Base-by-base conservation (phyloP, 2,888 invertebrate genomes). In the Cephus spinipes region DNA sequence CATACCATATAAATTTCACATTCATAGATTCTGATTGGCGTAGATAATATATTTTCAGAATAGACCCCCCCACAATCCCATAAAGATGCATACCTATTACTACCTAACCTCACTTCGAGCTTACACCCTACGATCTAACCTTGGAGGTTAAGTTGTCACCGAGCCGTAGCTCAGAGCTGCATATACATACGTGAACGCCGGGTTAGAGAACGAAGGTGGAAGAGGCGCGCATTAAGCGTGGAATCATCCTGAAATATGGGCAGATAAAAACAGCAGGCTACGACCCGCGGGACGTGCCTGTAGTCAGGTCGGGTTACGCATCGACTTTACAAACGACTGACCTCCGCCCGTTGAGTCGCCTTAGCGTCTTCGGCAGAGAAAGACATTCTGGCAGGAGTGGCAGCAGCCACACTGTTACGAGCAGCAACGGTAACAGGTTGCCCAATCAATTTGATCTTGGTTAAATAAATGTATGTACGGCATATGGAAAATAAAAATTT, bases 181-280 rank as follows among this genome's bases (percentile, higher is more conserved):
- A 9, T 23, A 23, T 23, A 15, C 23, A 55, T 1, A 55, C 1
- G 23, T 9, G 9, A 55, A 23, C 23, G 23, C 55, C 9, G 55
- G 55, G 55, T 55, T 55, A 55, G 55, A 55, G 23, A 75, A 71
- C 77, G 74, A 81, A 84, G 81, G 81, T 79, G 79, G 77, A 81
- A 82, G 78, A 76, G 73, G 80, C 3, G 55, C 23, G 69, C 76
- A 74, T 77, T 77, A 81, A 79, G 76, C 79, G 77, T 77, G 86
- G 89, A 90, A 90, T 89, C 89, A 90, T 90, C 87, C 89, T 90
- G 89, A 90, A 90, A 90, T 90, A 90, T 88, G 86, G 87, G 78
- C 87, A 88, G 88, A 91, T 90, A 90, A 91, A 91, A 90, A 89
- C 90, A 89, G 90, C 90, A 89, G 89, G 90, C 90, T 89, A 89